Base-by-base conservation (phyloP, 2,797 vertebrate genomes). In the Chromis chromis region DNA sequence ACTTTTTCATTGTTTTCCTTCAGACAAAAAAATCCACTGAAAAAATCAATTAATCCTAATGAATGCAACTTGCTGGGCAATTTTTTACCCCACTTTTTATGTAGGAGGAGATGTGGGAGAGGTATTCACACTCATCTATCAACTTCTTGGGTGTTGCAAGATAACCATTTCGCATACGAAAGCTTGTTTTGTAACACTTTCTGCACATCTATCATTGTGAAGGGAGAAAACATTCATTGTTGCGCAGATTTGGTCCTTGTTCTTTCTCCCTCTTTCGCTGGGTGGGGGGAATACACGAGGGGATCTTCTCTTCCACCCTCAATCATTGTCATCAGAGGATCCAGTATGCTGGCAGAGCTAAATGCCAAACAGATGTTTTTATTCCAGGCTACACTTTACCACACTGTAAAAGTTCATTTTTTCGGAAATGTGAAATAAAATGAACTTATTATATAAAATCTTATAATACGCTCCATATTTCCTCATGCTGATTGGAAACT, bases 341-440 rank as follows among this genome's bases (percentile, higher is more conserved):
- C 79, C 84, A 84, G 82, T 89, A 66, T 79, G 85, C 85, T 90
- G 88, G 90, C 85, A 83, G 74, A 84, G 68, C 79, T 75, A 70
- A 93, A 94, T 79, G 85, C 90, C 86, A 92, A 94, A 92, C 95
- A 95, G 86, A 94, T 95, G 91, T 90, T 93, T 92, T 90, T 80
- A 84, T 92, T 91, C 89, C 82, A 74, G 82, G 78, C 88, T 74
- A 76, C 81, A 73, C 92, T 94, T 94, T 88, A 93, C 91, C 92
- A 85, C 86, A 75, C 88, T 89, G 84, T 94, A 92, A 95, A 94
- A 86, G 76, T 82, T 89, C 59, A 78, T 88, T 93, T 91, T 72
- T 92, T 74, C 88, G 89, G 92, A 94, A 94, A 94, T 91, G 85
- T 90, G 86, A 94, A 93, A 93, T 94, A 89, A 94, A 91, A 87